These are phyloP conservation scores for Eupithecia tripunctaria DNA, from an alignment of 2,888 invertebrate species.

Conservation along the genomic window DNA sequence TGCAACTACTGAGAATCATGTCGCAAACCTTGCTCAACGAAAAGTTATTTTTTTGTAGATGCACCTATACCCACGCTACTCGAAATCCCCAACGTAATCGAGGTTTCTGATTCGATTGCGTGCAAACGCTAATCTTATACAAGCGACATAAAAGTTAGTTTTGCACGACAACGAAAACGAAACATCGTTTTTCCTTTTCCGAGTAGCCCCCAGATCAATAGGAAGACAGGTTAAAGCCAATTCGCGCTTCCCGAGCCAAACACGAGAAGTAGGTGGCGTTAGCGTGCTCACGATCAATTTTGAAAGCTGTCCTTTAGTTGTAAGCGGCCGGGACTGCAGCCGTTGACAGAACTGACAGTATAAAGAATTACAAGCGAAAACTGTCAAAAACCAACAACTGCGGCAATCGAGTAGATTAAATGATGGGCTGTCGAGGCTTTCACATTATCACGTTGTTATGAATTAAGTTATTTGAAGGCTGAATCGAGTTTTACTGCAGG, in stretches of 20 bases:
- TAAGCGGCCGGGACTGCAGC: background rate
- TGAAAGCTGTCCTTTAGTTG: conserved; percentile 23
- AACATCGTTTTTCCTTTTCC: too few relatives aligned
- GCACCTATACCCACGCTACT: background rate
- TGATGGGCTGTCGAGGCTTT: background rate
- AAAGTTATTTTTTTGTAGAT: background rate
- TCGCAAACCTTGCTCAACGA: background rate
- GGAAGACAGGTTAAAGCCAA: conserved; percentile 21
- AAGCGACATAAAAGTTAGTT: too few relatives aligned
- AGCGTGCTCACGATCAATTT: conserved; percentile 33
- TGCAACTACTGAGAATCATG: background rate
- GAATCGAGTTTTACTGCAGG: too few relatives aligned
- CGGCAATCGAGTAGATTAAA: background rate
- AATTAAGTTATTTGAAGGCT: background rate
- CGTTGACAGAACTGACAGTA: background rate
- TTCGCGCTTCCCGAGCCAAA: conserved; percentile 24
- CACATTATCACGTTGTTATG: background rate
- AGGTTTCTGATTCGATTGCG: too few relatives aligned
- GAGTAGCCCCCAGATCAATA: background rate
- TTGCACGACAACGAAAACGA: too few relatives aligned
- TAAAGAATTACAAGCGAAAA: background rate
- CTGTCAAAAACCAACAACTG: background rate
- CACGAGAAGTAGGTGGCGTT: conserved; percentile 28
- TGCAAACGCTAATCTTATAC: too few relatives aligned
- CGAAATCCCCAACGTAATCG: too few relatives aligned